These are phyloP conservation scores for Rhinolophus sinicus DNA, from an alignment of 2,113 vertebrate genomes.

Conservation along the genomic window DNA sequence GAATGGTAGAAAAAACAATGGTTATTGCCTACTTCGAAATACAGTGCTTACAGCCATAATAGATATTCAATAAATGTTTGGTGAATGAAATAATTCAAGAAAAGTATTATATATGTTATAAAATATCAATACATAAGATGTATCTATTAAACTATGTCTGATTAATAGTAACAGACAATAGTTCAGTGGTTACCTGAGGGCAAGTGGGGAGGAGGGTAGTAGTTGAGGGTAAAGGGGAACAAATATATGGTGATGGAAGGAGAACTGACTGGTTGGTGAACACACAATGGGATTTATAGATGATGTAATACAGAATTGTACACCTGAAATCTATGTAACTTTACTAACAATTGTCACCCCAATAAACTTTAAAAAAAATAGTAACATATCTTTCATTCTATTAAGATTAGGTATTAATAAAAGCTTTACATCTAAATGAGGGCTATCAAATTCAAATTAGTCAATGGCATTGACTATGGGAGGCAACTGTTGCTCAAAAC, in stretches of 20 bases:
- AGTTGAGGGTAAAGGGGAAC: too few relatives aligned
- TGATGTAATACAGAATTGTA: too few relatives aligned
- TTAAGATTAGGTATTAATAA: background rate
- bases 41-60: background rate
- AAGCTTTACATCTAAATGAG: background rate
- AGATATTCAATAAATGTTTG: background rate
- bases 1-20: constrained; percentile 20
- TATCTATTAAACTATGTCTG: background rate
- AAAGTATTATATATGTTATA: background rate
- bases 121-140: background rate
- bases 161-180: background rate
- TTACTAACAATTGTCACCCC: too few relatives aligned
- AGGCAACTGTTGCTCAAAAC: background rate
- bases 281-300: too few relatives aligned
- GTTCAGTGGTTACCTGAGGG: too few relatives aligned
- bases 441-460: constrained; percentile 5
- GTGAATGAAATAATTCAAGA: constrained; percentile 1
- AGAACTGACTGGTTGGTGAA: too few relatives aligned
- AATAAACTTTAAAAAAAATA: background rate
- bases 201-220: too few relatives aligned
- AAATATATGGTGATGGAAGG: too few relatives aligned
- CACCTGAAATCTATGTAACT: too few relatives aligned
- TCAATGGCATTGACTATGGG: background rate
- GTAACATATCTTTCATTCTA: background rate
- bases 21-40: background rate